Base-by-base conservation (phyloP, 2,113 vertebrate genomes). In the Synchiropus splendidus region DNA sequence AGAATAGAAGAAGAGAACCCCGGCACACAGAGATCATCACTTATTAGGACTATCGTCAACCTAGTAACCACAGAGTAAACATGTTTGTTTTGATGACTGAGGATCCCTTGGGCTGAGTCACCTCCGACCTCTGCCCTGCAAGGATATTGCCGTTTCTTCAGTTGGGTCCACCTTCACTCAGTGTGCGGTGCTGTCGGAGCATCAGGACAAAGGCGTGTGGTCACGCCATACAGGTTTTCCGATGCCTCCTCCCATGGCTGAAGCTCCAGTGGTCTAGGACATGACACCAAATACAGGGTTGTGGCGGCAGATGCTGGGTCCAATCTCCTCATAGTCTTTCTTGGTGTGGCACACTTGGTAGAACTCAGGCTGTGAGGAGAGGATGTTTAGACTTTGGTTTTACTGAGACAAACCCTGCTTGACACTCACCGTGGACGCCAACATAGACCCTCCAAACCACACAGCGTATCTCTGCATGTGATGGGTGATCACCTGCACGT, bases 301-400 rank as follows among this genome's bases (percentile, higher is more conserved):
- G 85, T 97, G 92, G 81, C 91, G 92, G 82, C 92, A 97, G 85
- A 97, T 97, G 87, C 92, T 94, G 67, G 92, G 92, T 61, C 92
- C 92, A 58, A 92, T 92, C 84, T 97, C 92, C 82, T 97, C 92
- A 68, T 97, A 97, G 81, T 97, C 92, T 74, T 95, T 97, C 86
- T 97, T 97, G 86, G 92, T 97, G 86, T 97, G 92, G 85, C 92
- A 97, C 70, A 97, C 92, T 87, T 97, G 92, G 87, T 95, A 97
- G 79, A 97, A 97, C 81, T 97, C 92, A 38, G 92, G 92, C 92
- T 95, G 83, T 4, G 54, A 58, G 58, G 83, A 3, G 54, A 58
- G 58, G 18, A 48, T 27, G 15, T 43, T 0, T 1, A n/a, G n/a
- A 5, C 12, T 12, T 17, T 1, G 2, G 2, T 0, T 42, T 35